These are phyloP conservation scores for Danaus chrysippus DNA, from an alignment of 2,888 invertebrate genomes.

Conservation along the genomic window DNA sequence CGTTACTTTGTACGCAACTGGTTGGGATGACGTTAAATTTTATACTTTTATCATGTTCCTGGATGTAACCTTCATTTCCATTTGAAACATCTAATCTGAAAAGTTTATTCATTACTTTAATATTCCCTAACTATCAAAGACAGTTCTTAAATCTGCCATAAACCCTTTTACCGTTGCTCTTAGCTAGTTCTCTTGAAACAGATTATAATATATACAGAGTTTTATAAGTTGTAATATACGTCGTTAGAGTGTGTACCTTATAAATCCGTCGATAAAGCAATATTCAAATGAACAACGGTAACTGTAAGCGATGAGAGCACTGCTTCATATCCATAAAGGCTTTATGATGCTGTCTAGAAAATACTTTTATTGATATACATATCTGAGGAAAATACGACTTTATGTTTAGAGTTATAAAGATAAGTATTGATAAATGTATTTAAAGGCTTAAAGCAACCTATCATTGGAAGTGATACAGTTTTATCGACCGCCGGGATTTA, in stretches of 20 bases:
- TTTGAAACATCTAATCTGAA: not conserved
- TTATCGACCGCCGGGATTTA: slow-evolving; percentile 13
- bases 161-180: not conserved
- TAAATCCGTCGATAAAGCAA: slow-evolving; percentile 13
- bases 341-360: slow-evolving; percentile 62
- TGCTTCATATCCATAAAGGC: slow-evolving; percentile 53
- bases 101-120: not conserved
- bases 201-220: not conserved
- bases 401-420: slow-evolving; percentile 23
- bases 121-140: not conserved
- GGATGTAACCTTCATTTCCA: not conserved
- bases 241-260: slow-evolving; percentile 9
- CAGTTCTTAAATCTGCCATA: too few species aligned
- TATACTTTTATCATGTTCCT: slow-evolving; percentile 4
- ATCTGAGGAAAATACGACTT: slow-evolving; percentile 39
- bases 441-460: slow-evolving; percentile 14
- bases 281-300: slow-evolving; percentile 27
- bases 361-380: slow-evolving; percentile 44
- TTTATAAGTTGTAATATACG: not conserved
- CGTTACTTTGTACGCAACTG: slow-evolving; percentile 12
- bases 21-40: slow-evolving; percentile 17
- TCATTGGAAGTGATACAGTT: slow-evolving; percentile 8
- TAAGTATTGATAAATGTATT: not conserved
- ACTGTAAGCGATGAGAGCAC: slow-evolving; percentile 42
- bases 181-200: not conserved